Base-by-base conservation (phyloP, 2,113 vertebrate genomes). In the Micromys minutus region DNA sequence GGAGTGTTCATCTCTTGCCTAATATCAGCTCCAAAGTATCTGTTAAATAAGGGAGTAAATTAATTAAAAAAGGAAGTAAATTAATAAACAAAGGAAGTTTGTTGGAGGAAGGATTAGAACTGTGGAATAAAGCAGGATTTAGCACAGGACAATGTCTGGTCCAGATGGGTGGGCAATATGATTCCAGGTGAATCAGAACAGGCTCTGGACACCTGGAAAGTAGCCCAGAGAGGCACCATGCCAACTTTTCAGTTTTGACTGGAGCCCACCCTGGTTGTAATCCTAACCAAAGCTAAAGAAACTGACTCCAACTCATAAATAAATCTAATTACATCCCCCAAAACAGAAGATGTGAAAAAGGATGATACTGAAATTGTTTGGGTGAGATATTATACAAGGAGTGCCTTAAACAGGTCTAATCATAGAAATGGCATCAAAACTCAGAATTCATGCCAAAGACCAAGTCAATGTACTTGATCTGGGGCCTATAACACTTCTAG, bases 251-350 rank as follows among this genome's bases (percentile, higher is more conserved):
- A 71, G 52, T n/a, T 84, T 39, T 79, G 7, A 72, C 87, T 75
- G 36, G 50, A 96, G 69, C n/a, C 39, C 50, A 69, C n/a, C 45
- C 36, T 57, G 1, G 17, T 50, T 50, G 19, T 74, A 76, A 94
- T 39, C 45, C 80, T 74, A 61, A 86, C n/a, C 47, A 24, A 94
- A 96, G 55, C 59, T 55, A 13, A 13, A 67, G 65, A 63, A 84
- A 63, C n/a, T 71, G 34, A 80, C 87, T 93, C 69, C 34, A 61
- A 80, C n/a, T 79, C 77, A 59, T 63, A 87, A 85, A 11, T 67
- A 96, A 86, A 93, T 52, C 29, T 94, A 87, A 93, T 76, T 50
- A 69, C 4, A 69, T 61, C 29, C 50, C 36, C 85, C 42, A 76
- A 83, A 91, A 63, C 19, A 59, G 21, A 59, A 96, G 79, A 71